Conservation (phyloP, 2,113 vertebrate genomes). For the Eolophus roseicapilla region DNA sequence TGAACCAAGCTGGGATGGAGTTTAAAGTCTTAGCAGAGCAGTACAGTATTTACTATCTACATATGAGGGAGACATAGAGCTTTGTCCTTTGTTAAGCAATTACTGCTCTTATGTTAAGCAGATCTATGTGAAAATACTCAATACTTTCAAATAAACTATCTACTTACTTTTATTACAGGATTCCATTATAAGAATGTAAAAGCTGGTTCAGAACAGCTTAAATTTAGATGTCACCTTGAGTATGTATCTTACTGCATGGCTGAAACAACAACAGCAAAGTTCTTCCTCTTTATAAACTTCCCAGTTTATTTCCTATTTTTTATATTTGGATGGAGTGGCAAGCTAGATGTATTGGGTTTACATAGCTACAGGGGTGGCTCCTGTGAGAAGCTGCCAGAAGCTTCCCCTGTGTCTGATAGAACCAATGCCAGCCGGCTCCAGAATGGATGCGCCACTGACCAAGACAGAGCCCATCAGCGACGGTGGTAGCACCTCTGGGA, state of each 20-base stretch:
- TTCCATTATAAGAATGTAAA: not conserved
- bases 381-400: not conserved
- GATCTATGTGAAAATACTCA: not conserved
- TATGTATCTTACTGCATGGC: not conserved
- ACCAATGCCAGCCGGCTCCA: not conserved
- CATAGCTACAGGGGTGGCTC: not conserved
- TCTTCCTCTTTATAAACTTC: not conserved
- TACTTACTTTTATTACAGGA: not conserved
- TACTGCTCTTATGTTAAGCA: not conserved
- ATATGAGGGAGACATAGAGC: not conserved
- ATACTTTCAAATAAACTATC: not conserved
- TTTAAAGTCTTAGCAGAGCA: not conserved
- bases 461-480: not conserved
- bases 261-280: not conserved
- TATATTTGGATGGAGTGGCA: not conserved
- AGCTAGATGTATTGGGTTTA: not conserved
- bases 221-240: not conserved
- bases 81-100: not conserved
- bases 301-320: not conserved
- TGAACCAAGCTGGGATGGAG: not conserved
- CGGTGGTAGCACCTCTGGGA: not conserved
- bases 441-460: rapidly evolving
- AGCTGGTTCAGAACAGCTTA: not conserved
- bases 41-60: not conserved
- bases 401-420: rapidly evolving